Evolutionary conservation across 1,140 invertebrate species (phyloP).

Genomic region (Frieseomelitta varia): DNA sequence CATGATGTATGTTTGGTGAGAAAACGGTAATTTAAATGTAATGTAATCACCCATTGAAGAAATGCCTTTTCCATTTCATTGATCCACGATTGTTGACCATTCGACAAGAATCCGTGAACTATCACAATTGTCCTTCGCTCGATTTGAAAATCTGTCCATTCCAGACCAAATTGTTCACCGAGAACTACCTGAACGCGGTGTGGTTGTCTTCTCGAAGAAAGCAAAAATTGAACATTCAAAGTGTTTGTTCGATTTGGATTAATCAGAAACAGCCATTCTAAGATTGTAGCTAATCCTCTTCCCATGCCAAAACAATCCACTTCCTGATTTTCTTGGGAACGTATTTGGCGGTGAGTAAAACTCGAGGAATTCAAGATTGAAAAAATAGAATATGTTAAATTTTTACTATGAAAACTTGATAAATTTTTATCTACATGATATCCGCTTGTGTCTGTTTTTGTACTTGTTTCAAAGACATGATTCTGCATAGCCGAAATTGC

Average conservation of each 20-base stretch:
- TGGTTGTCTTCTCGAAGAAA: conserved; percentile 70
- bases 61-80: conserved; percentile 81
- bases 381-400: conserved; percentile 40
- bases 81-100: conserved; percentile 83
- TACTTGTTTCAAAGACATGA: not conserved
- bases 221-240: conserved; percentile 73
- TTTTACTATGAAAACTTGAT: not conserved
- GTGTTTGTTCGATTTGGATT: conserved; percentile 60
- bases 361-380: not conserved
- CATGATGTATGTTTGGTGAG: too few species aligned
- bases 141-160: conserved; percentile 83
- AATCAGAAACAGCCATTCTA: conserved; percentile 68
- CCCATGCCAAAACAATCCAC: conserved; percentile 77
- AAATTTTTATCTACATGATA: not conserved
- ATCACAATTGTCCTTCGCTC: conserved; percentile 82
- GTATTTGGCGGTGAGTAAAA: too few species aligned
- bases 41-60: conserved; percentile 78
- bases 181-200: conserved; percentile 66
- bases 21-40: not conserved
- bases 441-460: not conserved
- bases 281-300: conserved; percentile 43
- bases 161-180: conserved; percentile 83
- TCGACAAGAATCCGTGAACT: conserved; percentile 84
- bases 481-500: not conserved
- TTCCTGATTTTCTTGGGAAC: conserved; percentile 26